Base-by-base conservation (phyloP, 2,113 vertebrate genomes). In the Bambusicola thoracicus region DNA sequence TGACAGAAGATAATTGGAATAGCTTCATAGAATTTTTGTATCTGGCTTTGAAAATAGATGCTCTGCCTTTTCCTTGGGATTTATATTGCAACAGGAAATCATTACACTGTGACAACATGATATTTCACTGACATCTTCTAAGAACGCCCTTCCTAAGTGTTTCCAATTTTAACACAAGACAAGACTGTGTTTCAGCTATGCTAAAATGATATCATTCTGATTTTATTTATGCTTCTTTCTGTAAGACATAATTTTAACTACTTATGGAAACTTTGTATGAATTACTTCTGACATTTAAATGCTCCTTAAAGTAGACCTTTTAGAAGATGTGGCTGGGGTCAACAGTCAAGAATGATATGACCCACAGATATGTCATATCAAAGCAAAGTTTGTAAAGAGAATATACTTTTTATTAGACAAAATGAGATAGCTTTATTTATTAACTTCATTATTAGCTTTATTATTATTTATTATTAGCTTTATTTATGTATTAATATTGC, bases 171-270 rank as follows among this genome's bases (percentile, higher is more conserved):
- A 78, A 93, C 83, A 74, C 43, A 88, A 78, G 40, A 74, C 43
- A 88, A 78, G 40, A 78, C 83, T 67, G 61, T 70, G 49, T 78
- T 86, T 84, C 40, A 84, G 46, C 69, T 92, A 19, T 51, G 58
- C 53, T n/a, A 82, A 83, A 90, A 65, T 48, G 3, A 8, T 74
- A 40, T 21, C 6, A 40, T 83, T 77, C 29, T 83, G 22, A 59
- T 66, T 85, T 94, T 75, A 44, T 89, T 92, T 96, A 55, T 77
- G 29, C 56, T 90, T 9, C 46, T 81, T 63, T 70, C 61, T 75
- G 29, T 68, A 75, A 90, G 51, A 56, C 18, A 44, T 13, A 44
- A 63, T 80, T 76, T 80, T 59, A 80, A 74, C 21, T 77, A 36
- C 30, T 65, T 87, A 59, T 5, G 12, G 65, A 89, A 92, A 62